Percentiles rank a stretch among this genome's conserved stretches.
Conservation (phyloP, 2,888 invertebrate genomes). For the Ornithoptera alexandrae region DNA sequence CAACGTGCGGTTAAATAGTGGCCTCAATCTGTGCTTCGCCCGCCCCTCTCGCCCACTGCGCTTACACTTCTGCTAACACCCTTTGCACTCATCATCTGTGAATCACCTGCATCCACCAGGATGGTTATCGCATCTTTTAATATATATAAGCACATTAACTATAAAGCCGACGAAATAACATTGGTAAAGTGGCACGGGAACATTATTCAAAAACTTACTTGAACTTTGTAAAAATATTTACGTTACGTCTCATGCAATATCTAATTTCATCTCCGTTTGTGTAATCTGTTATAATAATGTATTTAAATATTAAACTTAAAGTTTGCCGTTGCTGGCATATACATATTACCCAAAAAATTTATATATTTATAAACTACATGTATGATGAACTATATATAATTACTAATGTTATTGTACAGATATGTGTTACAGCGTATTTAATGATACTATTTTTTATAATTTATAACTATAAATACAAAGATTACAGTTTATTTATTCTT, state of each 20-base stretch:
- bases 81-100: slow-evolving; percentile 72
- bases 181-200: background rate
- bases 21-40: slow-evolving; percentile 78
- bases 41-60: slow-evolving; percentile 77
- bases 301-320: too few species aligned
- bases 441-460: background rate
- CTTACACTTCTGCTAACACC: slow-evolving; percentile 72
- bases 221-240: background rate
- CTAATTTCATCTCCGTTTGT: too few species aligned
- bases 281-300: too few species aligned
- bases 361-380: too few species aligned
- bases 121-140: slow-evolving; percentile 19
- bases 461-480: background rate
- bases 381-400: too few species aligned
- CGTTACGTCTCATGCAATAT: background rate
- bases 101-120: slow-evolving; percentile 53
- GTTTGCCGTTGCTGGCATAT: too few species aligned
- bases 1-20: slow-evolving; percentile 78
- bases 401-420: too few species aligned
- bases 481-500: background rate
- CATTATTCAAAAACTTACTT: background rate
- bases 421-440: background rate
- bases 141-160: slow-evolving; percentile 9
- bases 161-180: slow-evolving; percentile 11
- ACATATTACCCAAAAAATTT: too few species aligned